Evolutionary conservation across 2,888 invertebrate genomes (phyloP), one percentile per base, ranked within the genome.

Genomic region (Tenthredo scrophulariae): DNA sequence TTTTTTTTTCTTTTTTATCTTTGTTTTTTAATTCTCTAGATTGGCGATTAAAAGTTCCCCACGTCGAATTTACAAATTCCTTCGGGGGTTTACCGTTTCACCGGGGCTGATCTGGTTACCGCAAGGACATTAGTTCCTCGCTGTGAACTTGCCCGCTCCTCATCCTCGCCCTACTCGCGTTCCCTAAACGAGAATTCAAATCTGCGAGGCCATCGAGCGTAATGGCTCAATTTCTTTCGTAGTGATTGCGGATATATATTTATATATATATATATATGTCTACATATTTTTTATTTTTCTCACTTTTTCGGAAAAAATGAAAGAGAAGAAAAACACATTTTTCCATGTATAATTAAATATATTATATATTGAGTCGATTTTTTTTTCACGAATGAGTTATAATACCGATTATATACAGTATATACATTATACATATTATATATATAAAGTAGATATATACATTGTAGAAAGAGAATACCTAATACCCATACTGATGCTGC

Each of bases 51-150:
- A 91, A 91, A 91, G 88, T 91, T 91, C 89, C 87, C 83, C 88
- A 84, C 89, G 89, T 90, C 91, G 91, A 91, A 91, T 91, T 90
- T 91, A 91, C 89, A 91, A 91, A 91, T 91, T 91, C 89, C 90
- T 89, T 86, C 87, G 88, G 88, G 89, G 79, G 67, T 67, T 70
- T 67, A 83, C 83, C 67, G 80, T 80, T 43, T 75, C 67, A 83
- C 83, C 26, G 83, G n/a, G 29, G 62, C 62, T 50, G 67, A 67
- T 77, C 65, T 77, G 33, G 77, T 77, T 50, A 77, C 84, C 84
- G 75, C 83, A 83, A 83, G 83, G 83, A 82, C 85, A 85, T 85
- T 85, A 85, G 85, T 85, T 82, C 85, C 85, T 82, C 84, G 43
- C 79, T 54, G 79, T 84, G 84, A 84, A 84, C 79, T 79, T 58